Conservation (phyloP, 2,888 invertebrate genomes). For the Pollenia griseotomentosa region DNA sequence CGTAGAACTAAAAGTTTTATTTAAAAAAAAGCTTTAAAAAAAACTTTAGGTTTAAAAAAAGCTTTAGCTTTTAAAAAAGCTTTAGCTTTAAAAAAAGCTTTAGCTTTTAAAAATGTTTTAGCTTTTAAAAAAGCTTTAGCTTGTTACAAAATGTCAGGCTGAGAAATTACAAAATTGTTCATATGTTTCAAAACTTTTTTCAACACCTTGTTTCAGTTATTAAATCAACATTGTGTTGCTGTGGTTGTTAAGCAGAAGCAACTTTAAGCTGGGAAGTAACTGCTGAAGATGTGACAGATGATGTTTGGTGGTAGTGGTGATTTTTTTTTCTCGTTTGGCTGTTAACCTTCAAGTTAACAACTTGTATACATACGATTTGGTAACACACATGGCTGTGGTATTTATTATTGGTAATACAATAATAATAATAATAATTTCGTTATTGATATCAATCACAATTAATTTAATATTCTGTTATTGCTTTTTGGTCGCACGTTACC, state of each 20-base stretch:
- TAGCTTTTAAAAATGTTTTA: no score
- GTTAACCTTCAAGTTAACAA: constrained; percentile 67
- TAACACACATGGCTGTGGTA: constrained; percentile 15
- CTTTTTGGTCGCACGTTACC: neutral
- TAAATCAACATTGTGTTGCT: constrained; percentile 15
- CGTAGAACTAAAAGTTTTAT: no score
- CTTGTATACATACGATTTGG: constrained; percentile 43
- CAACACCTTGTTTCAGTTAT: constrained; percentile 7
- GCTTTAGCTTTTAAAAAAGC: no score
- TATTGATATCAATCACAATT: constrained; percentile 48
- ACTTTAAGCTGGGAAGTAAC: constrained; percentile 4
- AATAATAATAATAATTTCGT: constrained; percentile 42
- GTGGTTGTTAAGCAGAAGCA: constrained; percentile 27
- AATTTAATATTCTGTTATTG: constrained; percentile 18
- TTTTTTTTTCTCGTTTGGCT: constrained; percentile 36
- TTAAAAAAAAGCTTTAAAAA: no score
- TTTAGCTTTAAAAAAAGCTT: no score
- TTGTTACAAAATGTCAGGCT: neutral
- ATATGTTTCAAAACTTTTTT: neutral
- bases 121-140: no score
- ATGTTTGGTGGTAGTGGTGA: neutral
- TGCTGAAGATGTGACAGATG: neutral
- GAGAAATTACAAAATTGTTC: neutral
- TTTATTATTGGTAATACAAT: constrained; percentile 24
- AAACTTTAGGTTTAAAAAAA: no score